These are phyloP conservation scores for Bathynomus jamesi DNA, from an alignment of 1,140 invertebrate genomes.

Conservation along the genomic window DNA sequence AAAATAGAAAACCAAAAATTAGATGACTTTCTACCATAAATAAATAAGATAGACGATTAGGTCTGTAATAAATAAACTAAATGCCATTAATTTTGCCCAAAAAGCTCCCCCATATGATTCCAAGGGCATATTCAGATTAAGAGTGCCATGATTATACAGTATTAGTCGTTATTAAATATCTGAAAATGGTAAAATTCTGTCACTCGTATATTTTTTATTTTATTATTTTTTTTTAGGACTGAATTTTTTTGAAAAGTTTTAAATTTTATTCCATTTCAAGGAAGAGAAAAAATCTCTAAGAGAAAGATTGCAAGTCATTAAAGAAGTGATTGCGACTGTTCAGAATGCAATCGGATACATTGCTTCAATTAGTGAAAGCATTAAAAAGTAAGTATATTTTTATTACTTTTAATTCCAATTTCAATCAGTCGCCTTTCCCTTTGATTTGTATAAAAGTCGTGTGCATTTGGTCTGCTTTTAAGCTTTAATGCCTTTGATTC, in stretches of 20 bases:
- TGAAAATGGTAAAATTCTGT: too few relatives aligned
- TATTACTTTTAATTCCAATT: neutral
- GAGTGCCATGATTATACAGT: neutral
- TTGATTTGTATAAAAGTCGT: neutral
- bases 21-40: too few relatives aligned
- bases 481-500: too few relatives aligned
- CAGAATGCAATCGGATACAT: constrained; percentile 89
- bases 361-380: constrained; percentile 80
- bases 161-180: neutral
- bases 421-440: constrained; percentile 1
- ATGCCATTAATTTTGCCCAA: too few relatives aligned
- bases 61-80: too few relatives aligned
- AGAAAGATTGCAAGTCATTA: constrained; percentile 85
- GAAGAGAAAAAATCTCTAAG: constrained; percentile 94
- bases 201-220: neutral
- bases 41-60: too few relatives aligned
- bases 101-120: too few relatives aligned
- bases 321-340: constrained; percentile 88
- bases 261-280: constrained; percentile 44
- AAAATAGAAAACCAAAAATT: too few relatives aligned
- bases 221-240: neutral
- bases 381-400: constrained; percentile 87
- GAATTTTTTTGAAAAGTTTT: neutral
- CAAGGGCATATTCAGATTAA: too few relatives aligned
- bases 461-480: neutral